Percentiles rank a stretch among this genome's conserved stretches.
These are phyloP conservation scores for Dasypolia templi DNA, from an alignment of 2,888 invertebrate species.

Conservation along the genomic window DNA sequence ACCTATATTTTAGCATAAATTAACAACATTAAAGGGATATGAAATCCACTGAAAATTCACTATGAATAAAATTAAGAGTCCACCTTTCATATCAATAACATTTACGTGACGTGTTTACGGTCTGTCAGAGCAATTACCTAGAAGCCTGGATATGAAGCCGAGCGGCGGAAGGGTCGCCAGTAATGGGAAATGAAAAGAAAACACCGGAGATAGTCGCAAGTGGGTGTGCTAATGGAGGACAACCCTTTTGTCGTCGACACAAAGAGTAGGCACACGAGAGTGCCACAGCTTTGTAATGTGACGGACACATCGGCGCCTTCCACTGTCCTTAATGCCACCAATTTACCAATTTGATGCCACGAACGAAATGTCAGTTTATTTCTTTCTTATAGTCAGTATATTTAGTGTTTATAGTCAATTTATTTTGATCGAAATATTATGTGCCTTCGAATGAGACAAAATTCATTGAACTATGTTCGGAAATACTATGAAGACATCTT, in stretches of 20 bases:
- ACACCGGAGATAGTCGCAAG: slow-evolving; percentile 73
- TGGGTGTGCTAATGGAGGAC: slow-evolving; percentile 71
- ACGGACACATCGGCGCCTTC: slow-evolving; percentile 19
- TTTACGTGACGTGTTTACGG: slow-evolving; percentile 62
- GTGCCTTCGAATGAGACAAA: neutral
- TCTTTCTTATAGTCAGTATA: too few species aligned
- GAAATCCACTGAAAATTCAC: slow-evolving; percentile 40
- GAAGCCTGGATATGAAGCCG: slow-evolving; percentile 47
- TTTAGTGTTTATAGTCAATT: too few species aligned
- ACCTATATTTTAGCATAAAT: slow-evolving; percentile 50
- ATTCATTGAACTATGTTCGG: neutral
- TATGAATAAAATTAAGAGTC: slow-evolving; percentile 60
- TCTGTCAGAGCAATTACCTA: slow-evolving; percentile 61
- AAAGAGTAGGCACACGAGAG: slow-evolving; percentile 53
- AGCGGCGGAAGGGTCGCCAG: slow-evolving; percentile 44
- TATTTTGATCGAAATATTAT: neutral
- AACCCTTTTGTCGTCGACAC: slow-evolving; percentile 66
- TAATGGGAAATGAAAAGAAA: slow-evolving; percentile 76
- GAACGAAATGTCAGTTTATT: slow-evolving; percentile 19
- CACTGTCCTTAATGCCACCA: neutral
- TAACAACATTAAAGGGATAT: slow-evolving; percentile 42
- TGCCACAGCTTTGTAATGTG: slow-evolving; percentile 33
- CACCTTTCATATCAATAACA: slow-evolving; percentile 58
- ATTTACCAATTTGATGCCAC: slow-evolving; percentile 7
- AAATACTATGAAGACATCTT: too few species aligned